A percentile compares a stretch with the other conserved stretches of the same genome.
These are phyloP conservation scores for Lucilia sericata DNA, from an alignment of 1,140 invertebrate genomes.

Conservation along the genomic window DNA sequence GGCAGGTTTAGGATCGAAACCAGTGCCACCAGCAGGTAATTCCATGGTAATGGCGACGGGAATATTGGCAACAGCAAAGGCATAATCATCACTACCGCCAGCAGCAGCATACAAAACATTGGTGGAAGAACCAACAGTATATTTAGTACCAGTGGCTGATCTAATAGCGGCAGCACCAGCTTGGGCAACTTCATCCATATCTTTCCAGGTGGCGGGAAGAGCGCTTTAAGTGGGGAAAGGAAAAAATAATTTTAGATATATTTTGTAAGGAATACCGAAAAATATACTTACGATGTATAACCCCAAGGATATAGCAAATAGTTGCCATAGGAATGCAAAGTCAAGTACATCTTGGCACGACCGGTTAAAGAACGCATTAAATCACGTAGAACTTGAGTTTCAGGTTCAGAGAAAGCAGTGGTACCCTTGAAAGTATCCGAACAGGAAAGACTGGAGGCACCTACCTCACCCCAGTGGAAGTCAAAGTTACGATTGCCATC, in stretches of 20 bases:
- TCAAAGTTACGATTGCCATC: constrained; percentile 79
- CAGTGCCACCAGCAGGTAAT: constrained; percentile 74
- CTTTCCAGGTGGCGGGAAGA: constrained; percentile 60
- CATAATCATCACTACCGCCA: constrained; percentile 77
- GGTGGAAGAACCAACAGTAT: constrained; percentile 75
- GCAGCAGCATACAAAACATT: constrained; percentile 71
- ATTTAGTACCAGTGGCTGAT: constrained; percentile 69
- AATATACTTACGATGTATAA: constrained; percentile 69
- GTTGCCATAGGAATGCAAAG: constrained; percentile 78
- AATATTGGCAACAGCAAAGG: constrained; percentile 71
- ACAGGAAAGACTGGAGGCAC: constrained; percentile 76
- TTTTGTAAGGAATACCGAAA: background rate
- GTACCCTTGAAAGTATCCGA: constrained; percentile 76
- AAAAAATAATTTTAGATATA: constrained; percentile 53
- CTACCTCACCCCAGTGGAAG: constrained; percentile 76
- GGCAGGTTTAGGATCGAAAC: constrained; percentile 74
- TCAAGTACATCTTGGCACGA: constrained; percentile 75
- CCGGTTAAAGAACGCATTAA: constrained; percentile 68
- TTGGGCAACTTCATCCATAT: constrained; percentile 67
- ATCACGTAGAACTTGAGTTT: constrained; percentile 70
- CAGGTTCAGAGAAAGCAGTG: constrained; percentile 78
- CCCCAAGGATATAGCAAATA: constrained; percentile 82
- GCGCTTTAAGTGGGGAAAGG: constrained; percentile 37
- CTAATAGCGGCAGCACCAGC: constrained; percentile 68
- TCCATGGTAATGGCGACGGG: constrained; percentile 79